Conservation (phyloP, 1,140 invertebrate species). For the Drosophila asahinai region DNA sequence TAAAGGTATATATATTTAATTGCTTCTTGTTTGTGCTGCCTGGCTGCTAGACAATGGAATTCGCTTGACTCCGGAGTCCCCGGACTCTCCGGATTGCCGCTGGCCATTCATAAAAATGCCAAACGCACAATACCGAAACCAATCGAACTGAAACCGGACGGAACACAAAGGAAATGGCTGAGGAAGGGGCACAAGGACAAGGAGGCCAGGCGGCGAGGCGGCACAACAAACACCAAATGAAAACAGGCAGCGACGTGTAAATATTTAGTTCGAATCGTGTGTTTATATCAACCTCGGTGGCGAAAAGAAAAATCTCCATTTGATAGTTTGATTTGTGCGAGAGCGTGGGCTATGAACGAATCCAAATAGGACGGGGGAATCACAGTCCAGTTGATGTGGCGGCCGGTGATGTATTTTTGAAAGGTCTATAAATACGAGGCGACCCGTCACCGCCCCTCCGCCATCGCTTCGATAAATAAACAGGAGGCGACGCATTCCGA, state of each 20-base stretch:
- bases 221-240: slow-evolving; percentile 58
- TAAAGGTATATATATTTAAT: slow-evolving; percentile 62
- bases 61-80: slow-evolving; percentile 9
- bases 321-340: slow-evolving; percentile 49
- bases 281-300: slow-evolving; percentile 62
- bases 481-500: slow-evolving; percentile 36
- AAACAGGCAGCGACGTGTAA: slow-evolving; percentile 66
- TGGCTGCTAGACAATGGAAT: slow-evolving; percentile 58
- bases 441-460: not conserved
- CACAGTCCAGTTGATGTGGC: slow-evolving; percentile 42
- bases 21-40: slow-evolving; percentile 24
- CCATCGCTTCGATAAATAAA: slow-evolving; percentile 50
- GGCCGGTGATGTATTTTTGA: slow-evolving; percentile 54
- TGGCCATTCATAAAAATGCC: slow-evolving; percentile 76
- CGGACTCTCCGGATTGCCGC: not conserved
- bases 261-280: slow-evolving; percentile 59
- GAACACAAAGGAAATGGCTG: slow-evolving; percentile 15
- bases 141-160: slow-evolving; percentile 31
- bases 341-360: not conserved
- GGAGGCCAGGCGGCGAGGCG: not conserved
- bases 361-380: not conserved
- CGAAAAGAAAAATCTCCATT: slow-evolving; percentile 53
- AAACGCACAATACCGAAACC: slow-evolving; percentile 49
- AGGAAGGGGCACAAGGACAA: not conserved
- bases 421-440: slow-evolving; percentile 68